phyloP scores from a whole-genome alignment of 2,113 vertebrate genomes.

The Halichoeres trimaculatus region DNA sequence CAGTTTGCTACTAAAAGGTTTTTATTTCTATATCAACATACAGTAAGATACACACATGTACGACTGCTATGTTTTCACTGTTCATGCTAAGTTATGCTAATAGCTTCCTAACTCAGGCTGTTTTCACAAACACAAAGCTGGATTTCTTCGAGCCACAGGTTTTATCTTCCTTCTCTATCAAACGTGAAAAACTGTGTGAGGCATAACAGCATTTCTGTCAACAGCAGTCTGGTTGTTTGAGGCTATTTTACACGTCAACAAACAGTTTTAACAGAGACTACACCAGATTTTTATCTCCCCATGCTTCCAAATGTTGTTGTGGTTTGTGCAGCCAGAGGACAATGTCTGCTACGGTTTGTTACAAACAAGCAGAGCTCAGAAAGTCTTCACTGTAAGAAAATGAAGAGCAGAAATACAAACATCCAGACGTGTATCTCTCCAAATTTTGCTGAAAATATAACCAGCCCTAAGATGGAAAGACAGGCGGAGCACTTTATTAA shows the following conservation, averaged over 20 bases:
- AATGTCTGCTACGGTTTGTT: background rate
- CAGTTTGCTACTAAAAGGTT: no score
- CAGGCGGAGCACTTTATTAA: conserved; percentile 1
- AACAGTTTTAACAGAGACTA: conserved; percentile 2
- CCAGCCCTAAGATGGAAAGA: background rate
- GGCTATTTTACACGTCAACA: background rate
- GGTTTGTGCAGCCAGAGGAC: conserved; percentile 3
- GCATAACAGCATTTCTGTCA: background rate
- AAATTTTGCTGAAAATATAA: background rate
- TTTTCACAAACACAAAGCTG: no score
- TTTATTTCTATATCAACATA: no score
- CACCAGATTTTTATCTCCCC: background rate
- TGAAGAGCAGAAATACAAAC: background rate
- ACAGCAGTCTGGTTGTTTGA: background rate
- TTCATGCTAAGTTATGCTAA: no score
- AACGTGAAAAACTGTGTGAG: background rate
- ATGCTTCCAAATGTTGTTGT: conserved; percentile 9
- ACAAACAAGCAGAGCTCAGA: background rate
- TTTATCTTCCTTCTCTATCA: background rate
- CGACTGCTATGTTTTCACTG: no score
- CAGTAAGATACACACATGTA: no score
- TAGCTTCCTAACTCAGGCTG: no score
- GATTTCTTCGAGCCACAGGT: no score
- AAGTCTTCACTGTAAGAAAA: background rate
- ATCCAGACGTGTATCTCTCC: background rate